phyloP scores from a whole-genome alignment of 2,888 invertebrate genomes.

The Oegoconia quadripuncta region DNA sequence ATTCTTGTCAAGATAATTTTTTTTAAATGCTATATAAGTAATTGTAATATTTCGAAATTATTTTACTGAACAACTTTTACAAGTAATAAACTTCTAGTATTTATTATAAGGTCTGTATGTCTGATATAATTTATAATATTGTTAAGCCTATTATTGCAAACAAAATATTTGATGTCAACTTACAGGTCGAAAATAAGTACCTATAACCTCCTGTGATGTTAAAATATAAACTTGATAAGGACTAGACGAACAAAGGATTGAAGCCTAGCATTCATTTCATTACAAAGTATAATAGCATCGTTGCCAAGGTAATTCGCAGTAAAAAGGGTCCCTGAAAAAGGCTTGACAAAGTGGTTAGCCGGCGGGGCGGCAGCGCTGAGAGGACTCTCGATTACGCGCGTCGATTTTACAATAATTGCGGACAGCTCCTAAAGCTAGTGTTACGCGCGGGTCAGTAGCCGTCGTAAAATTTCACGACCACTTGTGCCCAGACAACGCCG shows the following conservation, averaged over 20 bases:
- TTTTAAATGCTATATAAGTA: no score
- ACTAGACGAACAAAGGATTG: slow-evolving; percentile 21
- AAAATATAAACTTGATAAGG: slow-evolving; percentile 18
- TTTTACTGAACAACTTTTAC: no score
- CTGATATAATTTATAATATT: no score
- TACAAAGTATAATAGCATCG: slow-evolving; percentile 38
- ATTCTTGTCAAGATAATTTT: no score
- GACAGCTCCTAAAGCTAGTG: slow-evolving; percentile 53
- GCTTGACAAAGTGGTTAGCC: slow-evolving; percentile 46
- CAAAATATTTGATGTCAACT: no score
- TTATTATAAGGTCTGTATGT: no score
- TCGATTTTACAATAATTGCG: slow-evolving; percentile 59
- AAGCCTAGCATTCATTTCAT: slow-evolving; percentile 27
- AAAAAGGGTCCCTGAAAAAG: slow-evolving; percentile 46
- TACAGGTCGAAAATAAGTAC: no score
- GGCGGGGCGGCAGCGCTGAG: slow-evolving; percentile 31
- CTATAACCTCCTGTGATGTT: no score
- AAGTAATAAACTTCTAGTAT: no score
- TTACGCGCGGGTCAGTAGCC: slow-evolving; percentile 56
- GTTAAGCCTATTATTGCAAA: no score
- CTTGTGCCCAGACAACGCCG: slow-evolving; percentile 36
- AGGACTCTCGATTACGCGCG: slow-evolving; percentile 44
- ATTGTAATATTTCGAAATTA: no score
- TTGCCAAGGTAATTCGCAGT: slow-evolving; percentile 42
- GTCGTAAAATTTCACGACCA: slow-evolving; percentile 63